phyloP scores from a whole-genome alignment of 2,888 invertebrate species.

The Crossocerus cetratus region DNA sequence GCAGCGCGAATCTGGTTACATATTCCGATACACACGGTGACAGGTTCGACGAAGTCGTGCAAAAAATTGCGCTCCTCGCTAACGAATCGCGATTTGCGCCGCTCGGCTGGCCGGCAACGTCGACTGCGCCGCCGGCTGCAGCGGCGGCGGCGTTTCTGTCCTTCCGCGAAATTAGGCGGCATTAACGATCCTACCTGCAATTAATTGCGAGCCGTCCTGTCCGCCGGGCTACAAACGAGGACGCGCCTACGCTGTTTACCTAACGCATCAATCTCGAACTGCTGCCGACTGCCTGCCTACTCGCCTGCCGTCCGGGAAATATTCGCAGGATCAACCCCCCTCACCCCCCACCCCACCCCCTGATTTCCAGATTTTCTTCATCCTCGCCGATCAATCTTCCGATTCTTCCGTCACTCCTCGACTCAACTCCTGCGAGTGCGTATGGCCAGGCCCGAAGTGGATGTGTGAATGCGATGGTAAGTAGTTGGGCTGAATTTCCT shows the following conservation, averaged over 20 bases:
- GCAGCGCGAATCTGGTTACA: constrained; percentile 49
- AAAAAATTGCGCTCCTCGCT: constrained; percentile 51
- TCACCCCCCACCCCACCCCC: constrained; percentile 10
- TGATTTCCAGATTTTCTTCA: constrained; percentile 14
- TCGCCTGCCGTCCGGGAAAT: constrained; percentile 32
- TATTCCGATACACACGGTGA: constrained; percentile 49
- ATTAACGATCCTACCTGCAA: constrained; percentile 64
- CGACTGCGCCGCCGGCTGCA: too few species aligned
- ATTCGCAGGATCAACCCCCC: constrained; percentile 42
- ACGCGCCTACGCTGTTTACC: constrained; percentile 63
- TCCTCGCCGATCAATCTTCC: constrained; percentile 16
- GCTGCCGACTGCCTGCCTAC: constrained; percentile 18
- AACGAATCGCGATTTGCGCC: constrained; percentile 61
- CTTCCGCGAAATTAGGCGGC: constrained; percentile 65
- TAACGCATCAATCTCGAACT: constrained; percentile 62
- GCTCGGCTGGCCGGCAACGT: too few species aligned
- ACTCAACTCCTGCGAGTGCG: background rate
- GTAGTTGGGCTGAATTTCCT: background rate
- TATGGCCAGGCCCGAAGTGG: background rate
- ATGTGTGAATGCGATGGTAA: too few species aligned
- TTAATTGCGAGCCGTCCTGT: constrained; percentile 64
- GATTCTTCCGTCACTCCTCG: background rate
- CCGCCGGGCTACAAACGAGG: constrained; percentile 63
- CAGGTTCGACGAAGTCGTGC: constrained; percentile 27
- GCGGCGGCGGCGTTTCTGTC: constrained; percentile 55